These are phyloP conservation scores for Beris morrisii DNA, from an alignment of 2,888 invertebrate genomes.

Conservation along the genomic window DNA sequence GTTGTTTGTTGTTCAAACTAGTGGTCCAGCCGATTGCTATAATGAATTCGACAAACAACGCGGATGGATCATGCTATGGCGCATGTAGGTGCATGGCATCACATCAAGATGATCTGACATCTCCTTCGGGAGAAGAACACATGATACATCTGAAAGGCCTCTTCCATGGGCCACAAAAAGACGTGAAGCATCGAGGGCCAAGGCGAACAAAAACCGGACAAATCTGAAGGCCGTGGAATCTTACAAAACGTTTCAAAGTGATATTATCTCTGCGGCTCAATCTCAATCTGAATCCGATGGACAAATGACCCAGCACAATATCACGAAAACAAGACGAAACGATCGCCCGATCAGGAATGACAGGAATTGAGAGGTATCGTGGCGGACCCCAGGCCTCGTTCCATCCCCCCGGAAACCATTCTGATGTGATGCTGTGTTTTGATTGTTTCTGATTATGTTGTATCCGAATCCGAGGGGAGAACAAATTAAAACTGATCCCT, in stretches of 20 bases:
- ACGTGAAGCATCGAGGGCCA: not conserved
- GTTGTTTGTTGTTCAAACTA: constrained; percentile 30
- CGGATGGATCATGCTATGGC: constrained; percentile 19
- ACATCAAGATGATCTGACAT: constrained; percentile 29
- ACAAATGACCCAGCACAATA: constrained; percentile 39
- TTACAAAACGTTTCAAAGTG: constrained; percentile 36
- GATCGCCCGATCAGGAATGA: constrained; percentile 29
- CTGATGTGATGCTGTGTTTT: constrained; percentile 34
- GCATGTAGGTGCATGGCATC: constrained; percentile 5
- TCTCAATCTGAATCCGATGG: constrained; percentile 33
- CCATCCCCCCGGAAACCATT: constrained; percentile 9
- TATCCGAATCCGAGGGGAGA: constrained; percentile 33
- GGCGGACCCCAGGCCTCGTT: not conserved
- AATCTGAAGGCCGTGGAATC: constrained; percentile 27
- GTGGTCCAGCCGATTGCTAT: constrained; percentile 37
- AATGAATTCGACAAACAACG: constrained; percentile 39
- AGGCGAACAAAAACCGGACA: constrained; percentile 6
- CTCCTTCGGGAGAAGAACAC: constrained; percentile 22
- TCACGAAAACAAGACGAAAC: constrained; percentile 30
- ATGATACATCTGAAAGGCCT: constrained; percentile 8
- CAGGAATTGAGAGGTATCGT: constrained; percentile 24
- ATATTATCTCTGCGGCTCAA: constrained; percentile 35
- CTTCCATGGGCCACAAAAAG: not conserved
- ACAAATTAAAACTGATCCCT: constrained; percentile 39
- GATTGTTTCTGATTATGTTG: constrained; percentile 39